Conservation (phyloP, 1,140 invertebrate genomes). For the Lordiphosa collinella region DNA sequence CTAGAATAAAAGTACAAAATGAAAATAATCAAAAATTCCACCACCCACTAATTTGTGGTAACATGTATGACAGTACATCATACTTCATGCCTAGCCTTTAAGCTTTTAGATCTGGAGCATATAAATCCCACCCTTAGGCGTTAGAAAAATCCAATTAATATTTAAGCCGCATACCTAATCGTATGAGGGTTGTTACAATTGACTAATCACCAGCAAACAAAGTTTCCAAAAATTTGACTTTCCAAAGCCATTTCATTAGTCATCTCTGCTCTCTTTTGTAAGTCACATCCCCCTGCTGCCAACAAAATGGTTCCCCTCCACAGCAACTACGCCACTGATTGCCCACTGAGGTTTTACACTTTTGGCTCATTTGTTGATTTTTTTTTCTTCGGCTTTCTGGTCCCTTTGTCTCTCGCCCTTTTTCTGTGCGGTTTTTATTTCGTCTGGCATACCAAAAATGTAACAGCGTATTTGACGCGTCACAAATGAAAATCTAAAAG, state of each 20-base stretch:
- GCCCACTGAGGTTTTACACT: conserved; percentile 69
- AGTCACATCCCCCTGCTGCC: conserved; percentile 3
- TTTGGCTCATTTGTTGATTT: conserved; percentile 64
- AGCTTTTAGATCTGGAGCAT: no score
- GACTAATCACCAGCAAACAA: conserved; percentile 50
- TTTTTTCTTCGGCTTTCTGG: conserved; percentile 25
- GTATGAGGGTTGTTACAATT: conserved; percentile 27
- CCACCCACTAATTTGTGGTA: no score
- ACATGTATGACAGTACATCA: no score
- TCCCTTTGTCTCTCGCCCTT: conserved; percentile 14
- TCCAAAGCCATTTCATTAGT: conserved; percentile 66
- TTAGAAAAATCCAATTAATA: no score
- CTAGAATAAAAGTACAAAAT: no score
- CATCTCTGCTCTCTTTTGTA: conserved; percentile 26
- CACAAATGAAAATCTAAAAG: conserved; percentile 78
- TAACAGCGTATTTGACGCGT: conserved; percentile 74
- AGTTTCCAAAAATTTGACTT: conserved; percentile 35
- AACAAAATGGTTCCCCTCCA: conserved; percentile 15
- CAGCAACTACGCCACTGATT: conserved; percentile 49
- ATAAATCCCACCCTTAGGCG: no score
- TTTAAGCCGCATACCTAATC: no score
- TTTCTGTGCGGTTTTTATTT: conserved; percentile 65
- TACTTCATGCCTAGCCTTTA: no score
- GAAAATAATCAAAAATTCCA: no score
- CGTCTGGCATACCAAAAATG: conserved; percentile 66